Evolutionary conservation across 35 echinoderm and acorn worm genomes (phyloP).

Genomic region (Ophioderma brevispina): DNA sequence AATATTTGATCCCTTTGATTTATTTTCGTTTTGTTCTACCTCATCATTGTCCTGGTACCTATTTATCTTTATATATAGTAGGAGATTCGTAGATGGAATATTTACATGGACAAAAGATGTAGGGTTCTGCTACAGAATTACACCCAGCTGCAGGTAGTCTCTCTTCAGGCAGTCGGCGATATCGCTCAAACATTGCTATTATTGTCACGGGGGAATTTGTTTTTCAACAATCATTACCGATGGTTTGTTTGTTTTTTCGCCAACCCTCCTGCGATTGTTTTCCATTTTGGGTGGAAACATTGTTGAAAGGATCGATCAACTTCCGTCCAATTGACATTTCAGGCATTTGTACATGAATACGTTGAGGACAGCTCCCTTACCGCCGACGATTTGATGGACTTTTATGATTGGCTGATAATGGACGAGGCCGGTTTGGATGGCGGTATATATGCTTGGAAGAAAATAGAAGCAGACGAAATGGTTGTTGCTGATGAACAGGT

Average conservation of each 20-base stretch:
- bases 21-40: no score
- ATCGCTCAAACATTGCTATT: background rate
- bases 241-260: slow-evolving; percentile 12
- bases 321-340: background rate
- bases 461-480: no score
- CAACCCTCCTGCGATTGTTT: background rate
- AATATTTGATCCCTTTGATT: no score
- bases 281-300: background rate
- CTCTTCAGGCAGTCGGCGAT: background rate
- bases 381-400: no score
- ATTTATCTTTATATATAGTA: background rate
- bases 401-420: no score
- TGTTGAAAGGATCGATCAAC: background rate
- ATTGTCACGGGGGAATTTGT: slow-evolving; percentile 6
- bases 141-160: background rate
- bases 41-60: background rate
- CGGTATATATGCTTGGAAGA: no score
- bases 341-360: background rate
- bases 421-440: no score
- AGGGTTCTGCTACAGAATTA: background rate
- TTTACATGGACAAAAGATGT: background rate
- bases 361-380: no score
- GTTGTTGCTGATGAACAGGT: no score
- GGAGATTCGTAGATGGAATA: background rate
- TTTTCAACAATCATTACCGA: background rate